Conservation (phyloP, 2,888 invertebrate species). For the Yponomeuta evonymella region DNA sequence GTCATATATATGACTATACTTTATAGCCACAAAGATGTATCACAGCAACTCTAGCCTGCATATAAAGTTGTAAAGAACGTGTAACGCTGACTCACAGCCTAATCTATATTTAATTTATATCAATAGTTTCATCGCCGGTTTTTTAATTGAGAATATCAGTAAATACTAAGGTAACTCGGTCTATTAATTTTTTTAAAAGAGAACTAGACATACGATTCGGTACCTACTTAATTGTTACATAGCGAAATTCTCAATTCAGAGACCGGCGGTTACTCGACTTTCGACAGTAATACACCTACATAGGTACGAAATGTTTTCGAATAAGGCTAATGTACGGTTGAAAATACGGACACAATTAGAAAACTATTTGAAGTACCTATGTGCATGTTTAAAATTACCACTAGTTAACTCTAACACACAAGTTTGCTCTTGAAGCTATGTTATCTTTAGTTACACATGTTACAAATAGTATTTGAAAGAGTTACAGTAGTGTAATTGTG, state of each 20-base stretch:
- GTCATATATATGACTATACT: slow-evolving; percentile 58
- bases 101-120: slow-evolving; percentile 61
- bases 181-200: too few species aligned
- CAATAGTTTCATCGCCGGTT: slow-evolving; percentile 28
- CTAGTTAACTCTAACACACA: slow-evolving; percentile 46
- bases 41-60: slow-evolving; percentile 75
- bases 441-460: slow-evolving; percentile 16
- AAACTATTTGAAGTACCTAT: slow-evolving; percentile 40
- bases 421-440: slow-evolving; percentile 12
- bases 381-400: slow-evolving; percentile 16
- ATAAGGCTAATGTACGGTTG: slow-evolving; percentile 38
- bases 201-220: too few species aligned
- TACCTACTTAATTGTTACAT: too few species aligned
- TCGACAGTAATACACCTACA: slow-evolving; percentile 31
- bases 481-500: neutral
- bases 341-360: slow-evolving; percentile 59
- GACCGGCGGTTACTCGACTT: slow-evolving; percentile 41
- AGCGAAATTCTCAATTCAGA: too few species aligned
- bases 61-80: slow-evolving; percentile 67
- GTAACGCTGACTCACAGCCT: slow-evolving; percentile 71
- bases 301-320: slow-evolving; percentile 18
- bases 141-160: too few species aligned
- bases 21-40: slow-evolving; percentile 71
- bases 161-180: too few species aligned
- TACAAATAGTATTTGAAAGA: slow-evolving; percentile 11